phyloP scores from a whole-genome alignment of 2,797 vertebrate species.

The Coregonus ussuriensis region DNA sequence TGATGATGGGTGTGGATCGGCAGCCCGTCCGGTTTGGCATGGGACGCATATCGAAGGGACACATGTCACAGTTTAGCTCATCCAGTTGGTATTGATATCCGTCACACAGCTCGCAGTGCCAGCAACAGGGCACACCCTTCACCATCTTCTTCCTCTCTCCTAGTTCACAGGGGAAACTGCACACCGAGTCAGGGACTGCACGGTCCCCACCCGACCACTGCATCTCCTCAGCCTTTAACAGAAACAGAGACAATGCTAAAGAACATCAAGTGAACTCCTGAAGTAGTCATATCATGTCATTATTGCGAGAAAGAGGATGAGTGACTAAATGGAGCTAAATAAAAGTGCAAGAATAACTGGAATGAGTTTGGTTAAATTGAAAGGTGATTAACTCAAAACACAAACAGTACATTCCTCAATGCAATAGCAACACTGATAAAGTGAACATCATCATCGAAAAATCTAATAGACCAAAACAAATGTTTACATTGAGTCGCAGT shows the following conservation, averaged over 20 bases:
- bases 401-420: background rate
- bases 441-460: conserved; percentile 3
- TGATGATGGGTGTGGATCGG: conserved; percentile 84
- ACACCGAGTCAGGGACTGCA: conserved; percentile 80
- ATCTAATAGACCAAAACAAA: conserved; percentile 1
- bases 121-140: conserved; percentile 96
- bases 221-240: conserved; percentile 77
- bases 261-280: background rate
- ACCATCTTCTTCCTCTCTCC: conserved; percentile 93
- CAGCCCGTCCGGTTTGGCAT: conserved; percentile 83
- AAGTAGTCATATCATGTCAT: background rate
- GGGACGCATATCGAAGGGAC: conserved; percentile 84
- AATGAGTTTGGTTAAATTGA: no score
- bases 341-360: no score
- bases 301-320: no score
- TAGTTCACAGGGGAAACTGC: conserved; percentile 85
- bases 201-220: conserved; percentile 80
- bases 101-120: conserved; percentile 95
- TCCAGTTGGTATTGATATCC: conserved; percentile 93
- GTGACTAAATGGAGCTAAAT: no score
- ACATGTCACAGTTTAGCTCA: conserved; percentile 83
- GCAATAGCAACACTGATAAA: background rate
- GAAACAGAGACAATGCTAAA: background rate
- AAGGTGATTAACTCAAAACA: no score
- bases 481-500: conserved; percentile 82